Conservation (phyloP, 2,113 vertebrate species). For the Colinus virginianus region DNA sequence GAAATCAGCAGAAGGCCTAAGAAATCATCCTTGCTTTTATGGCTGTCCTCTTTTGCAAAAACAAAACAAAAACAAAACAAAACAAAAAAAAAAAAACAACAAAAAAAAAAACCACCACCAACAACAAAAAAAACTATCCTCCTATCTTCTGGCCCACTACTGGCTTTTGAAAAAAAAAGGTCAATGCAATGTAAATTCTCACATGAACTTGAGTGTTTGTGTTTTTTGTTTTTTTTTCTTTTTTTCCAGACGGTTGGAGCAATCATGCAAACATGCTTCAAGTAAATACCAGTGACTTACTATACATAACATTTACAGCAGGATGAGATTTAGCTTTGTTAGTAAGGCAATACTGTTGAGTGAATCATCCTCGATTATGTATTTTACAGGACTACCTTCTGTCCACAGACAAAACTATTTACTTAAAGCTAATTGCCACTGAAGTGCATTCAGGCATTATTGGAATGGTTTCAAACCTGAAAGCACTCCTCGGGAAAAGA, state of each 20-base stretch:
- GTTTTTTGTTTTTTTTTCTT: background rate
- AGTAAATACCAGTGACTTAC: background rate
- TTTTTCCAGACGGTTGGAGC: background rate
- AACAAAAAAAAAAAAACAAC: no score
- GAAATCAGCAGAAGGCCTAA: background rate
- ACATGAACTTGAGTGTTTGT: background rate
- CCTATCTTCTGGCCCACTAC: background rate
- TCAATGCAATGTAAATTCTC: background rate
- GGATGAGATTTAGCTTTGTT: background rate
- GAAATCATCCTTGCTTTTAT: background rate
- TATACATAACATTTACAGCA: background rate
- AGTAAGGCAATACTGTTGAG: background rate
- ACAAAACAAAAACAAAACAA: no score
- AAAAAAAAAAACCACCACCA: no score
- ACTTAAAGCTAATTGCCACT: background rate
- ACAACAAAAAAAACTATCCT: background rate
- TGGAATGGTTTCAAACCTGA: background rate
- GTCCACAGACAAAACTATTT: background rate
- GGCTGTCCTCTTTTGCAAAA: background rate
- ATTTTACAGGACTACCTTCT: background rate
- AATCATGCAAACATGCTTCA: background rate
- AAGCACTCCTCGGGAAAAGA: background rate
- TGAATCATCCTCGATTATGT: background rate
- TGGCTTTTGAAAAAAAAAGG: background rate
- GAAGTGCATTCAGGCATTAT: background rate